These are phyloP conservation scores for Elysia chlorotica DNA, from an alignment of 1,140 invertebrate genomes.

Conservation along the genomic window DNA sequence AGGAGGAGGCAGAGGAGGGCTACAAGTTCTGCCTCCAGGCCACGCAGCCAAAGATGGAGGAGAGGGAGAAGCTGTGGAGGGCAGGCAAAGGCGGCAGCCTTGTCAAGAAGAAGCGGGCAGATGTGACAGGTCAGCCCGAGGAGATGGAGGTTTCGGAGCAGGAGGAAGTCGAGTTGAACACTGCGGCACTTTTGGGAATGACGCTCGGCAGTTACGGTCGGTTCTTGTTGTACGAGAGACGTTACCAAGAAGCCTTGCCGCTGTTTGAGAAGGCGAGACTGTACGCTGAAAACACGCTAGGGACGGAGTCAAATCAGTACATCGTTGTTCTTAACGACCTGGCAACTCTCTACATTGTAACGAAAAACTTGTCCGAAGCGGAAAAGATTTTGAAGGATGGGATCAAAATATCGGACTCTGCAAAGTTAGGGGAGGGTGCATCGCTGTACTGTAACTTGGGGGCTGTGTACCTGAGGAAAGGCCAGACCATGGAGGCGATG, in stretches of 20 bases:
- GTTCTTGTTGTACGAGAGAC: conserved; percentile 71
- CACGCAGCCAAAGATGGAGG: conserved; percentile 68
- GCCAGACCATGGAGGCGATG: conserved; percentile 73
- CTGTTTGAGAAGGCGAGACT: conserved; percentile 75
- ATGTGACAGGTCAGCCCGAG: too few species aligned
- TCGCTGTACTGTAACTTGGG: conserved; percentile 84
- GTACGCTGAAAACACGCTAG: conserved; percentile 71
- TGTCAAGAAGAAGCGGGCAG: conserved; percentile 55
- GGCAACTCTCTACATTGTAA: conserved; percentile 73
- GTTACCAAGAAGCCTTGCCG: conserved; percentile 69
- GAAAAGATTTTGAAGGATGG: conserved; percentile 75
- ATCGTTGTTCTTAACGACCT: conserved; percentile 81
- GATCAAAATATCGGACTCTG: conserved; percentile 69
- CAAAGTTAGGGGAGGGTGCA: conserved; percentile 70
- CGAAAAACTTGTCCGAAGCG: conserved; percentile 73
- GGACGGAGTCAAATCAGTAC: conserved; percentile 74
- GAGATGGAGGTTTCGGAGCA: conserved; percentile 62
- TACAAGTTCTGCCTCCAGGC: conserved; percentile 78
- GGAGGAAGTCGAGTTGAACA: conserved; percentile 66
- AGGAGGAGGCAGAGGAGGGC: conserved; percentile 74
- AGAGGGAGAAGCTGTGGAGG: conserved; percentile 61
- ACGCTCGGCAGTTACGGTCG: conserved; percentile 82
- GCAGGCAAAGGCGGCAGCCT: conserved; percentile 61
- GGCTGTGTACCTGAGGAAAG: conserved; percentile 76
- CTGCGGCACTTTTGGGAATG: conserved; percentile 72